Evolutionary conservation across 2,113 vertebrate genomes (phyloP), one percentile per base, ranked within the genome.

Genomic region (Rhinoptilus africanus): DNA sequence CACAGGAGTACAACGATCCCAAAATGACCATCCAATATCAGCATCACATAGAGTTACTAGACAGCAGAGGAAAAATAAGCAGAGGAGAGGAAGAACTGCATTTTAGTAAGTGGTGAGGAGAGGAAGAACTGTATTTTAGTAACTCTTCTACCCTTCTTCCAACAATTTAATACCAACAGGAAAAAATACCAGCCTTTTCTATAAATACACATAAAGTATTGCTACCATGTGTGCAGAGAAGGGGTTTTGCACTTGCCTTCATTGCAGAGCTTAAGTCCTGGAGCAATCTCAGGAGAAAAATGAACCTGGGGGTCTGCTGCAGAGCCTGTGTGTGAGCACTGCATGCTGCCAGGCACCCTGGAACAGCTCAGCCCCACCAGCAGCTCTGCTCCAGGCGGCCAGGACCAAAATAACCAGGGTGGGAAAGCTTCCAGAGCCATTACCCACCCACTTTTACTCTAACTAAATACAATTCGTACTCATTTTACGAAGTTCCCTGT

Each of bases 401-500:
- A 89, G 47, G 30, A 93, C 67, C 51, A 79, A 97, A 97, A 96
- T 84, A 97, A 86, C 18, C 68, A 45, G 28, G 15, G 26, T 91
- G 72, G 73, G 84, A 97, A 96, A 94, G 64, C 53, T 79, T 94
- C 50, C 59, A 64, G 32, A 91, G 54, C 39, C 35, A 50, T 69
- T 57, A 85, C 35, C 24, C 64, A 90, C n/a, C 23, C 57, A 50
- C 20, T 76, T 89, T 14, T 72, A 75, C 12, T 51, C 35, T 37
- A 71, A 71, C 28, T 32, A 88, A 60, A 59, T 60, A 56, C 35
- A 86, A 47, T 57, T 88, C 5, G 3, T 34, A 32, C 9, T n/a
- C 6, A 54, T 88, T 93, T 89, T 83, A 48, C 62, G 23, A 83
- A 68, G 28, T 28, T 50, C 6, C 10, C n/a, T 45, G 26, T 59